These are phyloP conservation scores for Drosophila borborema DNA, from an alignment of 2,888 invertebrate genomes.

Conservation along the genomic window DNA sequence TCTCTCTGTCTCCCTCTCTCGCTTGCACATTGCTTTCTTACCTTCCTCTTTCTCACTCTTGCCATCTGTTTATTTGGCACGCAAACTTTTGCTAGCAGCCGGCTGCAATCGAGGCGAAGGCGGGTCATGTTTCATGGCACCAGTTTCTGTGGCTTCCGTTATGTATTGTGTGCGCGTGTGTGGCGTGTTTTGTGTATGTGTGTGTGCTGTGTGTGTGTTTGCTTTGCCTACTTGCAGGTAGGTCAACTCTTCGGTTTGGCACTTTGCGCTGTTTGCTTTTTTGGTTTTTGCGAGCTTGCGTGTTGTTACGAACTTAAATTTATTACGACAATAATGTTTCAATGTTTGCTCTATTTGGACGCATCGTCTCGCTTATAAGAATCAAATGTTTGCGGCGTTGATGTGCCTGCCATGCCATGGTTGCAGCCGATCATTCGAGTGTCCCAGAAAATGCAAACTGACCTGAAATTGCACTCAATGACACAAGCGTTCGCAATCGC, in stretches of 20 bases:
- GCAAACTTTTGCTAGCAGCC: slow-evolving; percentile 66
- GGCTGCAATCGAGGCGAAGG: slow-evolving; percentile 43
- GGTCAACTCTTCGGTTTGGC: slow-evolving; percentile 46
- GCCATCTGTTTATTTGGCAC: slow-evolving; percentile 63
- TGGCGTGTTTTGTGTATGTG: slow-evolving; percentile 5
- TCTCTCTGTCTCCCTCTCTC: no score
- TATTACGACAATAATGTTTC: slow-evolving; percentile 69
- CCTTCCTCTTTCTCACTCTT: not conserved
- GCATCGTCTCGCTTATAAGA: slow-evolving; percentile 40
- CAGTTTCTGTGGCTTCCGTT: slow-evolving; percentile 65
- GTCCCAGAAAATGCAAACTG: slow-evolving; percentile 21
- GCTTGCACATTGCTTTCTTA: not conserved
- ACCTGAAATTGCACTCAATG: slow-evolving; percentile 28
- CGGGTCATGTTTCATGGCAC: slow-evolving; percentile 72
- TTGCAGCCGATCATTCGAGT: slow-evolving; percentile 9
- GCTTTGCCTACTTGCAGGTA: slow-evolving; percentile 61
- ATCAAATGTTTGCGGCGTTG: slow-evolving; percentile 39
- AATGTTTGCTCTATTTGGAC: slow-evolving; percentile 34
- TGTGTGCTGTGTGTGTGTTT: slow-evolving; percentile 28
- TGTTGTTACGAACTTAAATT: slow-evolving; percentile 61
- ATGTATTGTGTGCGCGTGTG: slow-evolving; percentile 15
- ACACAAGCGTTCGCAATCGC: slow-evolving; percentile 22
- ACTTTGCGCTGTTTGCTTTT: slow-evolving; percentile 44
- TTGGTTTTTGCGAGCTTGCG: slow-evolving; percentile 33
- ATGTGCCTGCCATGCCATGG: slow-evolving; percentile 16